Percentiles rank a stretch among this genome's conserved stretches.
Evolutionary conservation across 2,113 vertebrate genomes (phyloP).

Genomic region (Silurus glanis): DNA sequence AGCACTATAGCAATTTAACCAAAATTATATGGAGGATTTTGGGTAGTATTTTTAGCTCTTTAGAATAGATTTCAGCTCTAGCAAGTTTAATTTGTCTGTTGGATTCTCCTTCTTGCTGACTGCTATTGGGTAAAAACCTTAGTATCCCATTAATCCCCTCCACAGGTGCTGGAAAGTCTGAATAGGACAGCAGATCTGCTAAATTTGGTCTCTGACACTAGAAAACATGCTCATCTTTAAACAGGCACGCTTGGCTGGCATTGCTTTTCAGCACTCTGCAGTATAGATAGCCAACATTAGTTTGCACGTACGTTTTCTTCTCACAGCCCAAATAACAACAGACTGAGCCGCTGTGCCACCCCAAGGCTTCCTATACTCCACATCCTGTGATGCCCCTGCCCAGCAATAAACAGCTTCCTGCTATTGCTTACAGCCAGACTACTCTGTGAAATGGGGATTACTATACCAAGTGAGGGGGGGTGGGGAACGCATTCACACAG

Average conservation of each 20-base stretch:
- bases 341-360: conserved; percentile 65
- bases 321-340: conserved; percentile 69
- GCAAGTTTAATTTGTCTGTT: conserved; percentile 48
- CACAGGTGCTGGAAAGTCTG: conserved; percentile 54
- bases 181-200: conserved; percentile 54
- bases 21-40: too few relatives aligned
- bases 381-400: conserved; percentile 67
- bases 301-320: conserved; percentile 64
- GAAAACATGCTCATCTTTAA: conserved; percentile 40
- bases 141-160: conserved; percentile 55
- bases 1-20: too few relatives aligned
- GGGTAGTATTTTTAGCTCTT: neutral
- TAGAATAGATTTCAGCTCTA: conserved; percentile 32
- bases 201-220: conserved; percentile 58
- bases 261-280: conserved; percentile 65
- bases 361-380: conserved; percentile 65
- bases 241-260: conserved; percentile 34
- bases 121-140: conserved; percentile 51
- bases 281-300: conserved; percentile 41
- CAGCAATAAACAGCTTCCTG: conserved; percentile 68
- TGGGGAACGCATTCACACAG: conserved; percentile 17
- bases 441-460: conserved; percentile 75
- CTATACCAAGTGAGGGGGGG: conserved; percentile 68
- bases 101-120: conserved; percentile 17
- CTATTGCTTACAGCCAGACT: conserved; percentile 76